These are phyloP conservation scores for Maccullochella peelii DNA, from an alignment of 2,113 vertebrate species.

Conservation along the genomic window DNA sequence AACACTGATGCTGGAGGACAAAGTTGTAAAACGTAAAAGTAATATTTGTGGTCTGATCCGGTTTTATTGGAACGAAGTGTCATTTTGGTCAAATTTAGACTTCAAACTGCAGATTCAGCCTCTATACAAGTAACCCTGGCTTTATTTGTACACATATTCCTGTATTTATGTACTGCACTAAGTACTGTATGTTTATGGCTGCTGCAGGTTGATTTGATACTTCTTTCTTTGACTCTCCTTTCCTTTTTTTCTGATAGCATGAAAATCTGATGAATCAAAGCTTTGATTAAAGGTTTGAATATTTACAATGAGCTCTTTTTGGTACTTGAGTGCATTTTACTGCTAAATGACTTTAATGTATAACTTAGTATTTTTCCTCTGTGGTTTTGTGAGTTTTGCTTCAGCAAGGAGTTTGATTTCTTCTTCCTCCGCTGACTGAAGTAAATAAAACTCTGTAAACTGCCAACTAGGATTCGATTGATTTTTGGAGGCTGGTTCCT, in stretches of 20 bases:
- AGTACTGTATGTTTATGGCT: too few relatives aligned
- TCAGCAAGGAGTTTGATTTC: constrained; percentile 6
- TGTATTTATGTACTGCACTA: too few relatives aligned
- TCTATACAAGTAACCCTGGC: too few relatives aligned
- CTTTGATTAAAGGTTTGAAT: neutral
- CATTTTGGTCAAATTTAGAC: too few relatives aligned
- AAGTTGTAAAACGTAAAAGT: neutral
- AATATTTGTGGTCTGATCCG: neutral
- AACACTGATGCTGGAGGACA: neutral
- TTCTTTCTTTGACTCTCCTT: neutral
- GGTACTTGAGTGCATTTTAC: neutral
- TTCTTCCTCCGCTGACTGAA: neutral
- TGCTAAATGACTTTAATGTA: neutral
- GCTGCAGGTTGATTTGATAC: too few relatives aligned
- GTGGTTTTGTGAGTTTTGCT: constrained; percentile 10
- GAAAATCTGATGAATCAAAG: neutral
- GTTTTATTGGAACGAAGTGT: neutral
- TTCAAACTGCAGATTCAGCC: too few relatives aligned
- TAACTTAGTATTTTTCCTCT: neutral
- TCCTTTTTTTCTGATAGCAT: neutral
- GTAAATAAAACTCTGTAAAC: constrained; percentile 44
- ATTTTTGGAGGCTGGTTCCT: constrained; percentile 22
- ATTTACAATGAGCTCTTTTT: neutral
- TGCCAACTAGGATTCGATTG: constrained; percentile 22
- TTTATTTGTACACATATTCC: too few relatives aligned